Evolutionary conservation across 2,113 vertebrate genomes (phyloP).

Genomic region (Zapus hudsonius): DNA sequence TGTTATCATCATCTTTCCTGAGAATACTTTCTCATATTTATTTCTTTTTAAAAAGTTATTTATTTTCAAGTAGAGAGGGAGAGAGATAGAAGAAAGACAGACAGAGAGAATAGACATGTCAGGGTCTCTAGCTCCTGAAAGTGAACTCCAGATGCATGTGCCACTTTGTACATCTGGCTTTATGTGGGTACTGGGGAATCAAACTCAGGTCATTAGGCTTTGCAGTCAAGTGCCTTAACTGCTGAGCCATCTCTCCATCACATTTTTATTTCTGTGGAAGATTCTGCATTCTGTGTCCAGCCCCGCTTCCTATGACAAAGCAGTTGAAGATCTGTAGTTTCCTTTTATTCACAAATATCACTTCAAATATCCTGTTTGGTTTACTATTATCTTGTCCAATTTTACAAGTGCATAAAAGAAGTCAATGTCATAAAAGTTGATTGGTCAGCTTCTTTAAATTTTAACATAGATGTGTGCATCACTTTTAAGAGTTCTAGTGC

Average conservation of each 20-base stretch:
- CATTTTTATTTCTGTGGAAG: too few relatives aligned
- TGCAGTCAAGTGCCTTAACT: too few relatives aligned
- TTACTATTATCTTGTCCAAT: neutral
- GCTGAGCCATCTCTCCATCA: too few relatives aligned
- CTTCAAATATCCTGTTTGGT: neutral
- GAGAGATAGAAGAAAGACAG: too few relatives aligned
- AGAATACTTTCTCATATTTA: constrained; percentile 13
- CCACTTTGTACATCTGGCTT: too few relatives aligned
- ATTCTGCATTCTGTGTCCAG: neutral
- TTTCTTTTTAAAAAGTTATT: too few relatives aligned
- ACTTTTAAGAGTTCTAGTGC: neutral
- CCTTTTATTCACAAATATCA: neutral
- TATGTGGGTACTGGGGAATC: too few relatives aligned
- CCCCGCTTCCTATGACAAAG: neutral
- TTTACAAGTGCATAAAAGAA: constrained; percentile 16
- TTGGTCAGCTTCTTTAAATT: neutral
- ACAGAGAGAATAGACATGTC: too few relatives aligned
- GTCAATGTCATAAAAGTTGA: neutral
- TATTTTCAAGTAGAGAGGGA: too few relatives aligned
- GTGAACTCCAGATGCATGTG: too few relatives aligned
- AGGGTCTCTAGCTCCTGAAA: too few relatives aligned
- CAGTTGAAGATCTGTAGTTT: neutral
- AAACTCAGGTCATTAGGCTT: too few relatives aligned
- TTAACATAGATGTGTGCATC: neutral
- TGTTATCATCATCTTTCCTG: constrained; percentile 1